Evolutionary conservation across 2,113 vertebrate species (phyloP).

Genomic region (Balaeniceps rex): DNA sequence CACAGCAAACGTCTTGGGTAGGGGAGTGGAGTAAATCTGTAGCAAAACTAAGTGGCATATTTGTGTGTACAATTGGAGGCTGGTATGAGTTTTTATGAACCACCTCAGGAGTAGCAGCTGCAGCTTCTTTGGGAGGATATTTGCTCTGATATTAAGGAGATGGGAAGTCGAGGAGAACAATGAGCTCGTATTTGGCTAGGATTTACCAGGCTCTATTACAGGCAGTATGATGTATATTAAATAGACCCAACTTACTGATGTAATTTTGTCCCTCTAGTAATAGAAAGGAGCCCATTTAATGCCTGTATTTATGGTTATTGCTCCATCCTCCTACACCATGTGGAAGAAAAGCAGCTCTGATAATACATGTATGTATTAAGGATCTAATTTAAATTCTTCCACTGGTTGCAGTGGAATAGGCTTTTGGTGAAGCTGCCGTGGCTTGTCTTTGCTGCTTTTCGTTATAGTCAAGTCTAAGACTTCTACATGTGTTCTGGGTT

Average conservation of each 20-base stretch:
- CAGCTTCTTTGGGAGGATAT: slow-evolving; percentile 9
- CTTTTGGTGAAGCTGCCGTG: neutral
- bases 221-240: neutral
- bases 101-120: slow-evolving; percentile 14
- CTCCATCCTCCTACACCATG: neutral
- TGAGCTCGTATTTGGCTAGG: slow-evolving; percentile 6
- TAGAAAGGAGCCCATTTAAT: slow-evolving; percentile 26
- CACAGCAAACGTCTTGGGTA: neutral
- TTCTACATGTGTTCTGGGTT: neutral
- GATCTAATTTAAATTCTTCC: neutral
- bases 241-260: neutral
- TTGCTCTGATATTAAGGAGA: slow-evolving; percentile 26
- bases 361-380: neutral
- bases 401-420: neutral
- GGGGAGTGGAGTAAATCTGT: neutral
- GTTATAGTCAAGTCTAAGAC: neutral
- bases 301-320: slow-evolving; percentile 10
- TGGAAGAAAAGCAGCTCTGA: neutral
- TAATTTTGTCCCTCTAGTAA: slow-evolving; percentile 7
- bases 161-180: neutral
- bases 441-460: neutral
- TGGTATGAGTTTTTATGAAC: neutral
- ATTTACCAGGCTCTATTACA: slow-evolving; percentile 18
- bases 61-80: neutral
- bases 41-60: neutral